Conservation (phyloP, 2,888 invertebrate species). For the Acleris sparsana region DNA sequence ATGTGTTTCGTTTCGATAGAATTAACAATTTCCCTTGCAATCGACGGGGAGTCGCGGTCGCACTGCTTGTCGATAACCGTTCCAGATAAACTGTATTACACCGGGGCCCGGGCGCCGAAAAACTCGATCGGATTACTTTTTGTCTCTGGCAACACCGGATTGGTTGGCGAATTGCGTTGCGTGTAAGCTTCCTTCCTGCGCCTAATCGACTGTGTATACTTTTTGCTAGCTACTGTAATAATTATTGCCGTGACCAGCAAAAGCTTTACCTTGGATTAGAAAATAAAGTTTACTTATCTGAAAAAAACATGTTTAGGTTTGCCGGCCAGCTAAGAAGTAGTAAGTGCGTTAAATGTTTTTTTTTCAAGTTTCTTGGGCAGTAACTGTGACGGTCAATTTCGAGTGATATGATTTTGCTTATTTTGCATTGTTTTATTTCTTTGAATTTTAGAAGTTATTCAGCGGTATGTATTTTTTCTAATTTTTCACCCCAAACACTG, state of each 20-base stretch:
- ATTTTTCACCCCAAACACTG: constrained; percentile 2
- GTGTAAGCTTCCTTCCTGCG: background rate
- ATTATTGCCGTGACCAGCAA: too few relatives aligned
- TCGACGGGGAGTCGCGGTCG: constrained; percentile 31
- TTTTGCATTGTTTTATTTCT: too few relatives aligned
- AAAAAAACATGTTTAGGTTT: too few relatives aligned
- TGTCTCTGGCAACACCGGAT: constrained; percentile 20
- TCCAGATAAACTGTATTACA: constrained; percentile 25
- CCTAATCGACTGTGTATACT: background rate
- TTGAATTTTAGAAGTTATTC: too few relatives aligned
- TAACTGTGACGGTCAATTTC: too few relatives aligned
- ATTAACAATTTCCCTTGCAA: constrained; percentile 70
- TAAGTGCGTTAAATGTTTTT: too few relatives aligned
- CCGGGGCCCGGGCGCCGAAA: constrained; percentile 16
- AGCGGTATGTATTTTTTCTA: background rate
- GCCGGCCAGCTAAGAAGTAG: too few relatives aligned
- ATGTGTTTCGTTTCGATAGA: constrained; percentile 72
- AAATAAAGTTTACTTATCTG: too few relatives aligned
- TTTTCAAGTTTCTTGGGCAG: too few relatives aligned
- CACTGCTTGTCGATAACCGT: constrained; percentile 29
- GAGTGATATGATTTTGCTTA: too few relatives aligned
- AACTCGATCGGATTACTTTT: constrained; percentile 24
- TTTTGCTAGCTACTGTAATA: background rate
- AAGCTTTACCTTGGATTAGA: background rate
- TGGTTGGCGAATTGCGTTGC: constrained; percentile 5